Evolutionary conservation across 2,888 invertebrate genomes (phyloP), one percentile per base, ranked within the genome.

Genomic region (Eutolmus rufibarbis): DNA sequence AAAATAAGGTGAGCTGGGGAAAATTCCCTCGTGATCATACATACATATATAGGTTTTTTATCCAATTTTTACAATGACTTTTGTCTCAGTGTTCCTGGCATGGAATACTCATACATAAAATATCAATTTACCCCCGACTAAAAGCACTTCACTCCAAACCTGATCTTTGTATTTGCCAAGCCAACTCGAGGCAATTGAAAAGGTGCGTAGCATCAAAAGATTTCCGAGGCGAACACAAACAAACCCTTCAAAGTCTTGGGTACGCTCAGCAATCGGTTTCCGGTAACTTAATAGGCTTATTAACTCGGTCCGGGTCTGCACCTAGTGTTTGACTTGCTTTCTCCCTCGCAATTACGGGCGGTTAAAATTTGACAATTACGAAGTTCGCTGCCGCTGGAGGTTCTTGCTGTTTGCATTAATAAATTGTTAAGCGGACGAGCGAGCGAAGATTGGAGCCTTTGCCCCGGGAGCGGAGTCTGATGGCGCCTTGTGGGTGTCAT

Each of bases 401-500:
- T 46, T 56, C 79, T 51, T 51, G 14, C 12, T 79, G 79, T 37
- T 79, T 79, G 79, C 16, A 78, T 78, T 78, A 28, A 31, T 28
- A 51, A 23, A 28, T 79, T 46, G 46, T 78, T 12, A 23, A 19
- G 79, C 46, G 28, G 34, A 37, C n/a, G 34, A 37, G n/a, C 34
- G 79, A 23, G 28, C 46, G 28, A 23, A 51, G 79, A 79, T 79
- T 79, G 14, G 40, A 57, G n/a, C 46, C 28, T 40, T 40, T 12
- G 23, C 28, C 66, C 40, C 40, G 23, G 37, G 4, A 66, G n/a
- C 9, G 66, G 37, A 28, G 14, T 31, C 16, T 81, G 31, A 19
- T 34, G 81, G 57, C 81, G 82, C 82, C 82, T 84, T 84, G 66
- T 84, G 82, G 82, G 66, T 84, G 82, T 84, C 82, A 84, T 84